Evolutionary conservation across 2,797 vertebrate genomes (phyloP), one percentile per base, ranked within the genome.

Genomic region (Rhinichthys osculus): DNA sequence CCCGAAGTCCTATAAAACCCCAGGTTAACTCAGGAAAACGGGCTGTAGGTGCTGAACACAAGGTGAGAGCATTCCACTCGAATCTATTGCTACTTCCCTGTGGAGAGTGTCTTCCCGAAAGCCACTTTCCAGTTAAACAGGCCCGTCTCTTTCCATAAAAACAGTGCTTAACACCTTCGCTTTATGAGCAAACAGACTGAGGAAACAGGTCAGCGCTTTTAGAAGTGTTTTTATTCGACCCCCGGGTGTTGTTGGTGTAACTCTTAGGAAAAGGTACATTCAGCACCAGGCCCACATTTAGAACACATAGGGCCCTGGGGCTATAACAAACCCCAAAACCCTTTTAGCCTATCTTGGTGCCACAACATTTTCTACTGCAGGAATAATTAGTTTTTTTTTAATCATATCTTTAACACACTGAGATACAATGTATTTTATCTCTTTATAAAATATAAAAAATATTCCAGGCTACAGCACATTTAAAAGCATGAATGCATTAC

Each of bases 191-290:
- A 87, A 88, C 89, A 86, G 71, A 30, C 86, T 66, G 72, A 88
- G 83, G 85, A 86, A 89, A 85, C 88, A 86, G 89, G 86, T 91
- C 90, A 91, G 90, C 90, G 81, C 83, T 91, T 91, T 90, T 80
- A 85, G 87, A 89, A 85, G 74, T 81, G 82, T 81, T 87, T 87
- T 89, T 89, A 87, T 85, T 85, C 47, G 47, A 79, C 88, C 89
- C 87, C 40, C 11, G 90, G 85, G 90, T 86, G 81, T 86, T 79
- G 62, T 89, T 84, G 79, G 67, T 35, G 72, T 78, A 86, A 89
- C 80, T 88, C 88, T 88, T 77, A 83, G 84, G 84, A 90, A 90
- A 89, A 47, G 85, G 86, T 89, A 83, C 88, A 87, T 89, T 89
- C 90, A 89, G 88, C 90, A 90, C 84, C 64, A 66, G 16, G 30